These are phyloP conservation scores for Plestiodon gilberti DNA, from an alignment of 2,113 vertebrate species.

Conservation along the genomic window DNA sequence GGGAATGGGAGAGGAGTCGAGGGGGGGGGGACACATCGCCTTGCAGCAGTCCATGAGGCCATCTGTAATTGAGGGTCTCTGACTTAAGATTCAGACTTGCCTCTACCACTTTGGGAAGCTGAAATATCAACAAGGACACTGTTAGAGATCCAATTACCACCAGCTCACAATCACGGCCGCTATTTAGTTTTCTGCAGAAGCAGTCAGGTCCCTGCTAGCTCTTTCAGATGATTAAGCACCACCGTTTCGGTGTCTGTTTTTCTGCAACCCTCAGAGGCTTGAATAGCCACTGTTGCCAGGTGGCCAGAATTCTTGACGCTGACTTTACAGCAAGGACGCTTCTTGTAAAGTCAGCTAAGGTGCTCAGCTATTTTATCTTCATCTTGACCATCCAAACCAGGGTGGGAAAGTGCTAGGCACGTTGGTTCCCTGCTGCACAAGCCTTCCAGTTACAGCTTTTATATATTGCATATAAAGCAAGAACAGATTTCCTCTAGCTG, in stretches of 20 bases:
- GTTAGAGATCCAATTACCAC: conserved; percentile 11
- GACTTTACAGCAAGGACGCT: conserved; percentile 32
- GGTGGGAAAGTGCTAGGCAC: background rate
- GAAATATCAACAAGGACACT: conserved; percentile 24
- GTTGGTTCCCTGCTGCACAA: conserved; percentile 2
- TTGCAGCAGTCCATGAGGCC: background rate
- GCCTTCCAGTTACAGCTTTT: conserved; percentile 41
- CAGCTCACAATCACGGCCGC: conserved; percentile 22
- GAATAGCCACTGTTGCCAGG: background rate
- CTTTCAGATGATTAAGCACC: conserved; percentile 11
- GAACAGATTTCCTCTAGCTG: conserved; percentile 53
- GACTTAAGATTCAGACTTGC: rapidly evolving
- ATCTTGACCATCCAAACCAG: background rate
- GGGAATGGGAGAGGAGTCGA: background rate
- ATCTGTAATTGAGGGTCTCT: background rate
- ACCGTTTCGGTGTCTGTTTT: background rate
- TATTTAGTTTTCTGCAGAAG: background rate
- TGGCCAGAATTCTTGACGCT: background rate
- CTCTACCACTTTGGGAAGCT: conserved; percentile 19
- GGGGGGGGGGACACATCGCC: background rate
- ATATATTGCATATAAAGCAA: background rate
- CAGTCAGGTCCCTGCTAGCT: conserved; percentile 29
- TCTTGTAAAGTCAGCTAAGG: background rate
- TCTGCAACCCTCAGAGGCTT: background rate
- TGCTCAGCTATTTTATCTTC: background rate